phyloP scores from a whole-genome alignment of 2,888 invertebrate species.

The Phalangium opilio region DNA sequence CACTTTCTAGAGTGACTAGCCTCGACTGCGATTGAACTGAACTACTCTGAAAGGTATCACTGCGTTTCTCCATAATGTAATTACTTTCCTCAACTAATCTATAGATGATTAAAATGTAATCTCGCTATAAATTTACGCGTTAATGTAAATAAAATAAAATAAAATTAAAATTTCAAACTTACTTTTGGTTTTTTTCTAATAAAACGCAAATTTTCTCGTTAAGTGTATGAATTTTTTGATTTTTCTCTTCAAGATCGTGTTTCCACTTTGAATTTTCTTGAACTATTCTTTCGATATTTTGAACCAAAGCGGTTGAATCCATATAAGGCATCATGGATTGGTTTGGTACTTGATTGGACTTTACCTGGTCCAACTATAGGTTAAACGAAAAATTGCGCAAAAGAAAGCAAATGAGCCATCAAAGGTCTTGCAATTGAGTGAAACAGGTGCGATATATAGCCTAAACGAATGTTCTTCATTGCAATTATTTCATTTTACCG shows the following conservation, averaged over 20 bases:
- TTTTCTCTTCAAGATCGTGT: slow-evolving; percentile 17
- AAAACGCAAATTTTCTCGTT: slow-evolving; percentile 21
- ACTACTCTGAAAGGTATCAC: slow-evolving; percentile 10
- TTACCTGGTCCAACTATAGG: slow-evolving; percentile 11
- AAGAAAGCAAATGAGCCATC: too few species aligned
- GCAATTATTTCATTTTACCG: too few species aligned
- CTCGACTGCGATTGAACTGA: slow-evolving; percentile 10
- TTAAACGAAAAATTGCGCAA: too few species aligned
- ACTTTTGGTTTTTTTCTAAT: slow-evolving; percentile 20
- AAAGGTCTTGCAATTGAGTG: too few species aligned
- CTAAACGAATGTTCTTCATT: too few species aligned
- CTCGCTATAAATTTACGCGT: background rate
- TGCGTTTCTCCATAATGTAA: slow-evolving; percentile 12
- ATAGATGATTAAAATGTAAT: background rate
- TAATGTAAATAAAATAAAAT: background rate
- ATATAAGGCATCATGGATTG: slow-evolving; percentile 11
- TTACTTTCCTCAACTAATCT: slow-evolving; percentile 17
- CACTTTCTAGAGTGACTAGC: slow-evolving; percentile 10
- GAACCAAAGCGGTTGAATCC: slow-evolving; percentile 14
- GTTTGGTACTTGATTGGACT: slow-evolving; percentile 3
- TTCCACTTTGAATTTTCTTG: slow-evolving; percentile 20
- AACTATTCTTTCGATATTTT: slow-evolving; percentile 19
- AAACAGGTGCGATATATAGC: too few species aligned
- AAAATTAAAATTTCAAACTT: background rate
- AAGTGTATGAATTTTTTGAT: slow-evolving; percentile 16